Evolutionary conservation across 2,888 invertebrate genomes (phyloP), one percentile per base, ranked within the genome.

Genomic region (Parapristionchus giblindavisi): DNA sequence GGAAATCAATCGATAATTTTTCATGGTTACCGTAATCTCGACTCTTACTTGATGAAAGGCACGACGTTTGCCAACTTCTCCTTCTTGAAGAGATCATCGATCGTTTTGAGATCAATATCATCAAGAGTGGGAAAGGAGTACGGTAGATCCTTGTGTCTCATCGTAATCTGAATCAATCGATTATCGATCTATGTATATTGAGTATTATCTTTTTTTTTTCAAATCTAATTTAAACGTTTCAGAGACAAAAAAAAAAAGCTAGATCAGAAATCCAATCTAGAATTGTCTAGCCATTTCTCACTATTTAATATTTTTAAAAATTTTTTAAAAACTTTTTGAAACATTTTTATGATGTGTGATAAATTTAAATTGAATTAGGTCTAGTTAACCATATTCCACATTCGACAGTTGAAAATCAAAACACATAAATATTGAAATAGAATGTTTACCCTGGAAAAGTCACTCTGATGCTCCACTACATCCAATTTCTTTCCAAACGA

Each of bases 1-100:
- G n/a, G n/a, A n/a, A n/a, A n/a, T n/a, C n/a, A n/a, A n/a, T n/a
- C n/a, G n/a, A n/a, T n/a, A n/a, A n/a, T n/a, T n/a, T n/a, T n/a
- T n/a, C n/a, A n/a, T n/a, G n/a, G n/a, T n/a, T n/a, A n/a, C n/a
- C n/a, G n/a, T n/a, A n/a, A n/a, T n/a, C n/a, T 54, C 54, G 8
- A n/a, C 54, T n/a, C 11, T 83, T 92, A 92, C 65, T 92, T 91
- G 77, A 96, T 94, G 83, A 93, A 96, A 85, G 93, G 93, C 0
- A 96, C 93, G 80, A 97, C 91, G 89, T 97, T 90, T 27, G 91
- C 91, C 86, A 91, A 91, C 6, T 90, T 90, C 4, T 90, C 82
- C 38, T 91, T 89, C 76, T 93, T 90, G 77, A 99, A 89, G 80
- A 68, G 74, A 24, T 74, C 52, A 52, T 79, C 79, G 76, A 79